Evolutionary conservation across 2,113 vertebrate species (phyloP), one percentile per base, ranked within the genome.

Genomic region (Corvus cornix): DNA sequence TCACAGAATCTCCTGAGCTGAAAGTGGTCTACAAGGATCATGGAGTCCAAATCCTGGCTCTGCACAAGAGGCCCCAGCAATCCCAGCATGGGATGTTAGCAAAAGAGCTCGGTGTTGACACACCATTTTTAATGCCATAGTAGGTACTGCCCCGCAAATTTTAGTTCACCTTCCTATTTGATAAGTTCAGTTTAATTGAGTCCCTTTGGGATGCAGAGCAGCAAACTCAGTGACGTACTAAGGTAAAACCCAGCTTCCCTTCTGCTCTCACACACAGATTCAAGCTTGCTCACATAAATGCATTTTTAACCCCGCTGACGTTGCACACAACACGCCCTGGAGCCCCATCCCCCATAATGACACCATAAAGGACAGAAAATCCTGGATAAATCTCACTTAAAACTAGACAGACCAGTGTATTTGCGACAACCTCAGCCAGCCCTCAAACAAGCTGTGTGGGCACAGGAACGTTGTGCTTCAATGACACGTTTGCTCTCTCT

Each of bases 401-500:
- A 75, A 28, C 44, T 3, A 27, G 31, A 46, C 3, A n/a, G 24
- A 66, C 7, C 66, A 28, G 41, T 0, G 3, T 13, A 6, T 6
- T 9, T 19, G 39, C 15, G 77, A 51, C 46, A 68, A 21, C 3
- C 2, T 22, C 62, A 72, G 48, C 11, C 64, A 37, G 0, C 73
- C 52, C 59, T 64, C 52, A 26, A 64, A 30, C 0, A 3, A 44
- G 48, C 26, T 7, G 21, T 4, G 16, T 2, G n/a, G 37, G 60
- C 31, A 13, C 11, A 19, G 27, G 6, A 19, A 33, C 2, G 0
- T 0, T 3, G 48, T 23, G 31, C 37, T 58, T 64, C 28, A 9
- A 0, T 22, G 7, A 5, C 10, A 10, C 0, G 1, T 39, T 23
- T 7, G 13, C 3, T 31, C 37, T 20, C 18, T 14, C 31, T 11